A percentile compares a stretch with the other conserved stretches of the same genome.
phyloP scores from a whole-genome alignment of 2,113 vertebrate species.

The Melanerpes aurifrons region DNA sequence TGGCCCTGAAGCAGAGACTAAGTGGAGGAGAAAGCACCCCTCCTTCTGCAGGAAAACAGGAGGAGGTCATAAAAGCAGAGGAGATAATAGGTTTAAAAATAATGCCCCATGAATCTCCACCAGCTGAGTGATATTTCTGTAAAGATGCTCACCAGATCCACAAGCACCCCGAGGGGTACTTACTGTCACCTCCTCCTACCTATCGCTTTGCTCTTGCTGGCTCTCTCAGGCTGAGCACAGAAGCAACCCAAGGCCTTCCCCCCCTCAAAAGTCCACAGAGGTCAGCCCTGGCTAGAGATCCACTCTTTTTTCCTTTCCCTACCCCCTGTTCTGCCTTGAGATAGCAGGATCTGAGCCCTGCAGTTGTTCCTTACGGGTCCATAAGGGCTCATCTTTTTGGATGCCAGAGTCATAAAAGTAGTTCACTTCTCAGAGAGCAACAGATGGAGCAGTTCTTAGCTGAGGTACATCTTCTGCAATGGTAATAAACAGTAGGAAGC shows the following conservation, averaged over 20 bases:
- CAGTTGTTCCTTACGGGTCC: neutral
- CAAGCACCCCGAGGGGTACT: neutral
- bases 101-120: neutral
- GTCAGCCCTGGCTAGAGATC: neutral
- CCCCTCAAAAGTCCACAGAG: neutral
- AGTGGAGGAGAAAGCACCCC: neutral
- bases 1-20: neutral
- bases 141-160: neutral
- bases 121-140: neutral
- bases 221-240: neutral
- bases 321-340: neutral
- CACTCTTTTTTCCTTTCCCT: neutral
- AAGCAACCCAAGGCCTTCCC: neutral
- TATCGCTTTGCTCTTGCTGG: neutral
- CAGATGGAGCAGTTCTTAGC: neutral
- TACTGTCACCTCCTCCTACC: neutral
- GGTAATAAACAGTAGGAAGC: neutral
- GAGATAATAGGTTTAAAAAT: conserved; percentile 12
- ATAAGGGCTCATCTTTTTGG: neutral
- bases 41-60: neutral
- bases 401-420: neutral
- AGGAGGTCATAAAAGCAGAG: neutral
- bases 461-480: neutral
- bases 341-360: neutral
- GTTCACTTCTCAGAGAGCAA: neutral